Conservation (phyloP, 1,140 invertebrate species). For the Patella vulgata region DNA sequence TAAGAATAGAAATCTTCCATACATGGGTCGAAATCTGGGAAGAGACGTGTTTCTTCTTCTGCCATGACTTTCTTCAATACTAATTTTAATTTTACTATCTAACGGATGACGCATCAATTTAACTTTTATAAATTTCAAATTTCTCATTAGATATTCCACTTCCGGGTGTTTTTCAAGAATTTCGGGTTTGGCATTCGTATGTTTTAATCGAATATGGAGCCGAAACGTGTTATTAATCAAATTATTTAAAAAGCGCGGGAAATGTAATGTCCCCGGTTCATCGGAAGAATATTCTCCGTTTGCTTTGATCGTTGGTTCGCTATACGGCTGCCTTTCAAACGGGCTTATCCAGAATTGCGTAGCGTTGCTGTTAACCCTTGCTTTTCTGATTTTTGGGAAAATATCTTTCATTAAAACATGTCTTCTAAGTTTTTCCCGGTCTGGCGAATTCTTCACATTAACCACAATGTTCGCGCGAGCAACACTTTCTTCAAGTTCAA, state of each 20-base stretch:
- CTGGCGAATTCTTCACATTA: too few species aligned
- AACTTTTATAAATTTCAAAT: constrained; percentile 7
- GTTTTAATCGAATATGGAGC: background rate
- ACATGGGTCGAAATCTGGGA: constrained; percentile 6
- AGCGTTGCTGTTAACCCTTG: background rate
- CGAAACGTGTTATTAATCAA: constrained; percentile 12
- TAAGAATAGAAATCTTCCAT: background rate
- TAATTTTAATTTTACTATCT: background rate
- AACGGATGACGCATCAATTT: constrained; percentile 7
- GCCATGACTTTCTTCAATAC: constrained; percentile 12
- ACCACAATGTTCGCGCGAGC: too few species aligned
- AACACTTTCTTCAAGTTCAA: too few species aligned
- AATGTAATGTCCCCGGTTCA: constrained; percentile 7
- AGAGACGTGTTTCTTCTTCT: background rate
- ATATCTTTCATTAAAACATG: too few species aligned
- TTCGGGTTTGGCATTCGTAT: constrained; percentile 3
- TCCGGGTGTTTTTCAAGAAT: background rate
- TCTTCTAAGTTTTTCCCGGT: too few species aligned
- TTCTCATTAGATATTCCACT: background rate
- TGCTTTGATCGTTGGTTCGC: background rate
- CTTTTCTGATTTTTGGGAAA: too few species aligned
- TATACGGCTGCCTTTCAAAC: background rate
- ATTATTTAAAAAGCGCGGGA: constrained; percentile 4
- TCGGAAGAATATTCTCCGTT: background rate
- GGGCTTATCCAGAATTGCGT: constrained; percentile 6